Conservation (phyloP, 2,797 vertebrate species). For the Enteromius treurensis region DNA sequence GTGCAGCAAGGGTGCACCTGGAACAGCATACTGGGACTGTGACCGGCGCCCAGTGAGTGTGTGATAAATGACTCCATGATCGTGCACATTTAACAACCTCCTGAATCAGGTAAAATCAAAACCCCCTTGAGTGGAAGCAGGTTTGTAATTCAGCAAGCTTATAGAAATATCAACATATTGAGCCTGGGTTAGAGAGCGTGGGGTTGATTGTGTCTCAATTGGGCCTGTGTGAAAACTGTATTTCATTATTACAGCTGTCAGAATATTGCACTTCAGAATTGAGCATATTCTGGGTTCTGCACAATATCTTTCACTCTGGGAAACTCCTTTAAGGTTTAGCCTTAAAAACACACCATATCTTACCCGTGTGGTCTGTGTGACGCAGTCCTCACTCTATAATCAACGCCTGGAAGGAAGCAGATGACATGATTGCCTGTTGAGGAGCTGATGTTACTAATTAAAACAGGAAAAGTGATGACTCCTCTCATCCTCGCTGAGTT, state of each 20-base stretch:
- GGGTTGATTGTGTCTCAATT: conserved; percentile 62
- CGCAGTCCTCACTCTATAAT: conserved; percentile 58
- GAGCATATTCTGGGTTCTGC: conserved; percentile 30
- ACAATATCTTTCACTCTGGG: not conserved
- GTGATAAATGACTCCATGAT: conserved; percentile 77
- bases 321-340: conserved; percentile 51
- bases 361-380: conserved; percentile 36
- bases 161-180: conserved; percentile 67
- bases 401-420: conserved; percentile 65
- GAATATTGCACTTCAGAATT: conserved; percentile 54
- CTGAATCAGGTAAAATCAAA: conserved; percentile 40
- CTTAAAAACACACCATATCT: conserved; percentile 51
- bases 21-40: conserved; percentile 64
- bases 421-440: conserved; percentile 65
- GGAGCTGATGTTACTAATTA: conserved; percentile 68
- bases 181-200: conserved; percentile 61
- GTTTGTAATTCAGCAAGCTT: conserved; percentile 63
- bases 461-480: conserved; percentile 73
- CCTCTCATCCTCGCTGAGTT: conserved; percentile 65
- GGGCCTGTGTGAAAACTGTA: conserved; percentile 51
- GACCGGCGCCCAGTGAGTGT: conserved; percentile 65
- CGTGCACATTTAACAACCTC: conserved; percentile 72
- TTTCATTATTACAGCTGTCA: conserved; percentile 64
- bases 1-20: conserved; percentile 70
- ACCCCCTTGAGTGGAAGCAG: conserved; percentile 66